A percentile compares a stretch with the other conserved stretches of the same genome.
phyloP scores from a whole-genome alignment of 2,113 vertebrate species.

The Rhinoptilus africanus region DNA sequence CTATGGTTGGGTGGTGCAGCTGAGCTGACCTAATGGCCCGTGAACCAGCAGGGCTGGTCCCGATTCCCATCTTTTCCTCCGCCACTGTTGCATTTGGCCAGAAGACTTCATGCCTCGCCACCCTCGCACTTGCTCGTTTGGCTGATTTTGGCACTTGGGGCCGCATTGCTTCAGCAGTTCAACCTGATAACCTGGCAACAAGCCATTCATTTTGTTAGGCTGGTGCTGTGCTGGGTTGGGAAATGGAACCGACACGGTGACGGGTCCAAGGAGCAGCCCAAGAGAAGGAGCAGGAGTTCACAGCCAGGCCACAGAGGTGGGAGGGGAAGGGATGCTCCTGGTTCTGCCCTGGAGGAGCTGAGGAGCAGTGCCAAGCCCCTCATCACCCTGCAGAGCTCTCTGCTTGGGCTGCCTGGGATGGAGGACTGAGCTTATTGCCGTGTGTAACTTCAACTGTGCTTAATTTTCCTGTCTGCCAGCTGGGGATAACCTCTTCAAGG shows the following conservation, averaged over 20 bases:
- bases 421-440: neutral
- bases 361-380: neutral
- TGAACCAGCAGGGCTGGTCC: neutral
- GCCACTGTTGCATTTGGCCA: neutral
- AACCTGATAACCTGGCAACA: neutral
- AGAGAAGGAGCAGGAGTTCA: neutral
- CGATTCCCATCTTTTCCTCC: neutral
- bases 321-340: neutral
- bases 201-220: fast-evolving
- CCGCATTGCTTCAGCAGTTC: neutral
- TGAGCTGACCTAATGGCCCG: neutral
- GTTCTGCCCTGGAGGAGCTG: neutral
- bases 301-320: neutral
- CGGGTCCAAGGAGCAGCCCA: neutral
- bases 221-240: neutral
- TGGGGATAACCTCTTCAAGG: neutral
- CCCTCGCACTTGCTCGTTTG: neutral
- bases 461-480: neutral
- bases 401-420: neutral
- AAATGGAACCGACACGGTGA: neutral
- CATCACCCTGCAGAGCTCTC: neutral
- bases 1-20: neutral
- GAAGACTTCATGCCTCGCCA: neutral
- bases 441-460: neutral
- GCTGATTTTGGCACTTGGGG: neutral